phyloP scores from a whole-genome alignment of 2,797 vertebrate genomes.

The Pelodytes ibericus region DNA sequence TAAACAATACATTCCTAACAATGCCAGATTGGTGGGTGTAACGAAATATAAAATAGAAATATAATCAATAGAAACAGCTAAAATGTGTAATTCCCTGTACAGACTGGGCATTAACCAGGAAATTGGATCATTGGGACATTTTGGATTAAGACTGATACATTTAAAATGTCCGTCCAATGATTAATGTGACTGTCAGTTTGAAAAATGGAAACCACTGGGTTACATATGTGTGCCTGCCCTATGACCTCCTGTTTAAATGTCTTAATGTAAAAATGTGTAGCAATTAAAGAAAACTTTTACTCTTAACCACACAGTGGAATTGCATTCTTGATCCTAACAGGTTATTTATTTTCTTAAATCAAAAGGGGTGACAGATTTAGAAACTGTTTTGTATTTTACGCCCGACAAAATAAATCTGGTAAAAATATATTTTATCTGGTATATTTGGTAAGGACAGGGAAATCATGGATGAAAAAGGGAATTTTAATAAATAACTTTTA shows the following conservation, averaged over 20 bases:
- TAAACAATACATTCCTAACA: too few relatives aligned
- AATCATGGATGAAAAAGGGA: too few relatives aligned
- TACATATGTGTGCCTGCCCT: constrained; percentile 43
- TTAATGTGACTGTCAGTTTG: constrained; percentile 49
- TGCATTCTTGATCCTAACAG: not conserved
- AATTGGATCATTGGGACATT: constrained; percentile 30
- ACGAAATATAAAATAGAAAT: constrained; percentile 1
- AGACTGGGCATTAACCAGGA: constrained; percentile 1
- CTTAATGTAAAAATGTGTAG: constrained; percentile 27
- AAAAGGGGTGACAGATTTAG: not conserved
- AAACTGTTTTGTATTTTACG: too few relatives aligned
- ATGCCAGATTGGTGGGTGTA: too few relatives aligned
- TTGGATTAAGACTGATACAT: constrained; percentile 39
- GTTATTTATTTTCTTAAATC: not conserved
- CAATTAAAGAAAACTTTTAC: constrained; percentile 34
- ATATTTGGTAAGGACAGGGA: too few relatives aligned
- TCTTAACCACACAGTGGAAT: not conserved
- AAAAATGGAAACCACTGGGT: constrained; percentile 41
- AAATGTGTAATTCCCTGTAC: constrained; percentile 7
- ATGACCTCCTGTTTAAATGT: constrained; percentile 37
- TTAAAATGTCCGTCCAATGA: constrained; percentile 34
- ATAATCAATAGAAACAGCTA: not conserved
- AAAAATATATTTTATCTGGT: too few relatives aligned
- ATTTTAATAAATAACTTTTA: too few relatives aligned
- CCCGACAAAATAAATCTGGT: too few relatives aligned